phyloP scores from a whole-genome alignment of 2,888 invertebrate genomes.

The Lasioglossum figueresi region DNA sequence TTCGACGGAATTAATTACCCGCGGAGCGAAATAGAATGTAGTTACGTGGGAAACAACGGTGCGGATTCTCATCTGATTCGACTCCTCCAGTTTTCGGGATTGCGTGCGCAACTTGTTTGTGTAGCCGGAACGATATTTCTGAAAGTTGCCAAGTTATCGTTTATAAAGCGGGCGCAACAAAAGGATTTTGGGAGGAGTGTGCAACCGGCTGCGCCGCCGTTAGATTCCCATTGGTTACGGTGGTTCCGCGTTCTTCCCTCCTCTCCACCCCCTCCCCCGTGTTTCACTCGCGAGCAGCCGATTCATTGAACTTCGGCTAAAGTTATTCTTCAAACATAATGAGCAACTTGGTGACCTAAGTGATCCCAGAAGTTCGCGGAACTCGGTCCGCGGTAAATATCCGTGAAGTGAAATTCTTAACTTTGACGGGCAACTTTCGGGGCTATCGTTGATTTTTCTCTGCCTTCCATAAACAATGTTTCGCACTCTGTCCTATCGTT shows the following conservation, averaged over 20 bases:
- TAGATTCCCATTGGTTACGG: conserved; percentile 27
- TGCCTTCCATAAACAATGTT: conserved; percentile 15
- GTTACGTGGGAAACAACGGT: neutral
- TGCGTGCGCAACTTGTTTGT: neutral
- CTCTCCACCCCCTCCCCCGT: neutral
- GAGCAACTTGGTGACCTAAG: conserved; percentile 64
- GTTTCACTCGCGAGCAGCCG: conserved; percentile 44
- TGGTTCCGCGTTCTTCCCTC: neutral
- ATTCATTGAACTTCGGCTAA: conserved; percentile 57
- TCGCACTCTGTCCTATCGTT: neutral
- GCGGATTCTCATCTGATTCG: neutral
- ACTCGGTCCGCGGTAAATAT: conserved; percentile 57
- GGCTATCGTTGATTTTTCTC: conserved; percentile 19
- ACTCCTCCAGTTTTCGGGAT: neutral
- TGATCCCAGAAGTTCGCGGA: conserved; percentile 57
- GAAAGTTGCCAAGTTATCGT: conserved; percentile 16
- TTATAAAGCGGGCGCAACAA: conserved; percentile 14
- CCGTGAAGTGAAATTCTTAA: conserved; percentile 52
- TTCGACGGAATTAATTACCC: conserved; percentile 29
- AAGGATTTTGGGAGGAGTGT: conserved; percentile 8
- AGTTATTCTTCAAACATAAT: conserved; percentile 64
- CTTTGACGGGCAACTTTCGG: conserved; percentile 40
- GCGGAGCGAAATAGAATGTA: conserved; percentile 4
- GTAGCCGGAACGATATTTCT: conserved; percentile 22
- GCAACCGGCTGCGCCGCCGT: neutral